Evolutionary conservation across 2,113 vertebrate species (phyloP), one percentile per base, ranked within the genome.

Genomic region (Circaetus gallicus): DNA sequence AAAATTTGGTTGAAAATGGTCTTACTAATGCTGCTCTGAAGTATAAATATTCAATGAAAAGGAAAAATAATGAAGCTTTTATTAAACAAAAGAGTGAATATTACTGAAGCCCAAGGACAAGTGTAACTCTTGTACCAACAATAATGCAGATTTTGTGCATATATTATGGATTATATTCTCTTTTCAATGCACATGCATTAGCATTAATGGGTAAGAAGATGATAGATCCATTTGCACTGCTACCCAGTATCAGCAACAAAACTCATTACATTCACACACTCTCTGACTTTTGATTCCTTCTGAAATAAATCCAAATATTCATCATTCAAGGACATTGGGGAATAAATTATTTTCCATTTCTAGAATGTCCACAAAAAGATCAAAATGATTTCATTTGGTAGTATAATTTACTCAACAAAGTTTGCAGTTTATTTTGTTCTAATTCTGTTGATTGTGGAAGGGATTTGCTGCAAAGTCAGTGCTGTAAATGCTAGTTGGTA

Each of bases 21-120:
- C 40, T 94, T 89, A 13, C 49, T 91, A 92, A 87, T 90, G 86
- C 59, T 93, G 43, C 63, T 95, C 73, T 86, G 82, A 97, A 92
- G 73, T 90, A 82, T 91, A 96, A 93, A 89, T 95, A 92, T 91
- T 94, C 97, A 95, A 93, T 93, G 94, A 96, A 94, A 94, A 81
- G 63, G 84, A 92, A 94, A 97, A 97, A 97, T 95, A 97, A 96
- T 89, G 73, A 97, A 95, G 79, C 58, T 92, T 94, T 95, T 95
- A 95, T 97, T 91, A 94, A 95, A 96, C 82, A 97, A 90, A 93
- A 92, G 92, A 89, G 19, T 65, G 61, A 73, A 16, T 74, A 78
- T 72, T 65, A 18, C 88, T 91, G 34, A 94, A 96, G 84, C 81
- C 86, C 86, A 93, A 97, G 95, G 94, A 96, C 79, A 89, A 53